Percentiles rank a stretch among this genome's conserved stretches.
These are phyloP conservation scores for Ibidorhyncha struthersii DNA, from an alignment of 2,113 vertebrate genomes.

Conservation along the genomic window DNA sequence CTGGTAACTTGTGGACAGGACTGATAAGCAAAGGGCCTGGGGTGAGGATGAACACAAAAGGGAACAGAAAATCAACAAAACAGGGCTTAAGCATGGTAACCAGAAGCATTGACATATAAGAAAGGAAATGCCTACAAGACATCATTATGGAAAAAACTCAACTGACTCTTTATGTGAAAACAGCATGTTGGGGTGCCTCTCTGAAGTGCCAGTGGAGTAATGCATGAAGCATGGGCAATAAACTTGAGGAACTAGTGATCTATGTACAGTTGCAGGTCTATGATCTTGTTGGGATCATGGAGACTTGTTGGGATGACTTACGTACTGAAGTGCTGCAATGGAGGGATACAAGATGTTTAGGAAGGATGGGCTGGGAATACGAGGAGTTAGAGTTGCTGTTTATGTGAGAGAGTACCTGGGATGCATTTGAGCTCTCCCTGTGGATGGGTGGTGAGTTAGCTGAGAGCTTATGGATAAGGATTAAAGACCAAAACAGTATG, in stretches of 20 bases:
- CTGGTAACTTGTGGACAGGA: not conserved
- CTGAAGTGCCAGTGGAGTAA: not conserved
- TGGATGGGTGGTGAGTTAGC: not conserved
- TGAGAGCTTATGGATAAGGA: not conserved
- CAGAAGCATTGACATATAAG: not conserved
- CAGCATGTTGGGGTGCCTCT: not conserved
- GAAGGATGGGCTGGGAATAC: not conserved
- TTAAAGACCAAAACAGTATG: not conserved
- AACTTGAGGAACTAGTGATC: not conserved
- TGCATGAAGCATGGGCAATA: not conserved
- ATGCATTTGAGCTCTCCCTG: not conserved
- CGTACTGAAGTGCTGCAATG: not conserved
- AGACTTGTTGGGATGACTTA: not conserved
- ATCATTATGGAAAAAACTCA: not conserved
- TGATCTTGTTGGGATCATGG: not conserved
- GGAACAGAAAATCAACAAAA: not conserved
- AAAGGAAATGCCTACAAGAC: not conserved
- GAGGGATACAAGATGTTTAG: not conserved
- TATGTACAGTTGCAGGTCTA: not conserved
- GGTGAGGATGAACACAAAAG: not conserved
- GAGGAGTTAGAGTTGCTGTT: not conserved
- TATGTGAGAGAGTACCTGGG: not conserved
- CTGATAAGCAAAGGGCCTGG: not conserved
- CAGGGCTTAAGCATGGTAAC: not conserved
- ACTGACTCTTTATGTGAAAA: not conserved